phyloP scores from a whole-genome alignment of 2,797 vertebrate genomes.

The Premnoplex brunnescens region DNA sequence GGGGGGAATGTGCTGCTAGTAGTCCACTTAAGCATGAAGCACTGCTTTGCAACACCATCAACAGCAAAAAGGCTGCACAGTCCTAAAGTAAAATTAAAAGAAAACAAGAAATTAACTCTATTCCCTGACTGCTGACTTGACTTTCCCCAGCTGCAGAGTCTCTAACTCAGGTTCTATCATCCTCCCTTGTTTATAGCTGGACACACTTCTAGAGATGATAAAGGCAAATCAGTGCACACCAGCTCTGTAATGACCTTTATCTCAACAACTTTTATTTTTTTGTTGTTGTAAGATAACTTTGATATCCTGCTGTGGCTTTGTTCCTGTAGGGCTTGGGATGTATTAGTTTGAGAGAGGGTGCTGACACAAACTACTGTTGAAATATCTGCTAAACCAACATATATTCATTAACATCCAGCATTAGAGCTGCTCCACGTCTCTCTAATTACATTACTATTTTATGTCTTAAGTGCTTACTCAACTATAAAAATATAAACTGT shows the following conservation, averaged over 20 bases:
- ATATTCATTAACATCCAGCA: background rate
- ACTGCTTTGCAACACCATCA: background rate
- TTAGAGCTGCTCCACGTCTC: background rate
- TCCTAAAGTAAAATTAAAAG: background rate
- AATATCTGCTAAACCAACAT: slow-evolving; percentile 23
- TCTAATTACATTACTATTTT: slow-evolving; percentile 32
- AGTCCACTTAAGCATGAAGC: background rate
- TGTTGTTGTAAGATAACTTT: background rate
- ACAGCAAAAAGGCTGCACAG: background rate
- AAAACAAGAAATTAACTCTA: background rate
- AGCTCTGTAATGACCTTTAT: background rate
- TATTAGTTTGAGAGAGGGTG: background rate
- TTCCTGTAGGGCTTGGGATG: background rate
- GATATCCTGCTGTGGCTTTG: background rate
- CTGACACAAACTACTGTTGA: background rate
- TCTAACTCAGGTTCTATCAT: background rate
- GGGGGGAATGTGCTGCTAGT: background rate
- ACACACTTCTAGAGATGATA: background rate
- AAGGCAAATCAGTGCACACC: background rate
- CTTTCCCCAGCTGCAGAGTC: background rate
- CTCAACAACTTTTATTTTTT: background rate
- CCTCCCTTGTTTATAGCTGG: background rate
- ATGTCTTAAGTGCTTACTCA: slow-evolving; percentile 27
- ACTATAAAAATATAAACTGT: background rate
- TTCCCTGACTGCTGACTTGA: background rate